Percentiles rank a stretch among this genome's conserved stretches.
Conservation (phyloP, 2,797 vertebrate genomes). For the Myotis planiceps region DNA sequence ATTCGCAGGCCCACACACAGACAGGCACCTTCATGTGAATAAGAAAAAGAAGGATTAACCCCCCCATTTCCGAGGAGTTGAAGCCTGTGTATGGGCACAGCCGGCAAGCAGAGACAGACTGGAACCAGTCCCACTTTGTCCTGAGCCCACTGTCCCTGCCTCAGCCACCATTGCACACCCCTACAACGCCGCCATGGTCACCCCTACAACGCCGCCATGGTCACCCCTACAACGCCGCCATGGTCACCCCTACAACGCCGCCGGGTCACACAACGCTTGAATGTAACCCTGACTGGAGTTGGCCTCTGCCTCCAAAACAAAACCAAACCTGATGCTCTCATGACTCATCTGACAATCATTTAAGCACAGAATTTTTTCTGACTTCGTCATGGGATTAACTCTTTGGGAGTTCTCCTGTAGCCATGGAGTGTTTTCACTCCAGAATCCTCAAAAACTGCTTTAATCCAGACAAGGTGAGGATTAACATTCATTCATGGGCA, state of each 20-base stretch:
- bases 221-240: too few species aligned
- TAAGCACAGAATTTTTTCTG: background rate
- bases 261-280: background rate
- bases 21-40: background rate
- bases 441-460: background rate
- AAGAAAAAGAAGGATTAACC: background rate
- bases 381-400: background rate
- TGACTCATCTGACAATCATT: background rate
- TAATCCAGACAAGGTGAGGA: background rate
- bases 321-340: background rate
- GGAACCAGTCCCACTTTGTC: background rate
- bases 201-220: too few species aligned
- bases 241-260: too few species aligned
- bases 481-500: background rate
- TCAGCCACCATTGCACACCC: background rate
- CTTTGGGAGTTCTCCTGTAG: background rate
- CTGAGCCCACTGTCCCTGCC: background rate
- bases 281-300: background rate
- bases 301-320: background rate
- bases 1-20: background rate
- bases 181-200: background rate
- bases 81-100: background rate
- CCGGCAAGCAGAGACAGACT: background rate
- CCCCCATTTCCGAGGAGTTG: background rate
- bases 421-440: background rate